These are phyloP conservation scores for Heliconius ismenius DNA, from an alignment of 2,888 invertebrate genomes.

Conservation along the genomic window DNA sequence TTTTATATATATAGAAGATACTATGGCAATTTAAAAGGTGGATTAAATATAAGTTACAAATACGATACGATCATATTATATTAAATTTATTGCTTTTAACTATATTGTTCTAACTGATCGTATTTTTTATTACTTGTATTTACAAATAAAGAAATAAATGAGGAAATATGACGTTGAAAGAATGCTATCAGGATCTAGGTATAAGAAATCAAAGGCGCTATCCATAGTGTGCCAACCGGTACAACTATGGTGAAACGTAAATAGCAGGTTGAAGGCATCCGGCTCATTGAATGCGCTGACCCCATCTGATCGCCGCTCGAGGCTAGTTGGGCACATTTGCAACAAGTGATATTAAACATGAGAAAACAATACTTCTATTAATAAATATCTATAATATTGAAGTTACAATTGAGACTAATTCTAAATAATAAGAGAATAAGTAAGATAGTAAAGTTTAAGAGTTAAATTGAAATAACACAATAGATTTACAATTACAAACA, in stretches of 20 bases:
- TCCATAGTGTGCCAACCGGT: conserved; percentile 77
- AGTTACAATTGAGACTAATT: neutral
- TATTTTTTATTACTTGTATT: neutral
- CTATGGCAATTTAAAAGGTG: too few species aligned
- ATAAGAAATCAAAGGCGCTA: conserved; percentile 67
- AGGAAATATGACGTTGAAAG: conserved; percentile 44
- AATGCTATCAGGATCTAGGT: conserved; percentile 49
- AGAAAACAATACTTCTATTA: conserved; percentile 50
- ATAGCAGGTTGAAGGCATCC: conserved; percentile 79
- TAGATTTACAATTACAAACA: too few species aligned
- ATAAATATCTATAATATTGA: conserved; percentile 33
- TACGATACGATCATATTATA: conserved; percentile 58
- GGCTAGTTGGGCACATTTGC: conserved; percentile 64
- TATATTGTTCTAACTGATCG: neutral
- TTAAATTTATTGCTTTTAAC: neutral
- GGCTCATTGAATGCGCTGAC: conserved; percentile 81
- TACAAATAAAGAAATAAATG: neutral
- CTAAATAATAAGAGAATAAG: neutral
- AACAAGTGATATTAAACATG: conserved; percentile 54
- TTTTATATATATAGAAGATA: too few species aligned
- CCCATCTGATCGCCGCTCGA: conserved; percentile 77
- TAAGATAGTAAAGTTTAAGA: neutral
- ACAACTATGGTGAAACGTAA: conserved; percentile 78
- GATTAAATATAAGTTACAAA: conserved; percentile 13
- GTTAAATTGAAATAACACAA: too few species aligned